Base-by-base conservation (phyloP, 2,113 vertebrate genomes). In the Dendropsophus ebraccatus region DNA sequence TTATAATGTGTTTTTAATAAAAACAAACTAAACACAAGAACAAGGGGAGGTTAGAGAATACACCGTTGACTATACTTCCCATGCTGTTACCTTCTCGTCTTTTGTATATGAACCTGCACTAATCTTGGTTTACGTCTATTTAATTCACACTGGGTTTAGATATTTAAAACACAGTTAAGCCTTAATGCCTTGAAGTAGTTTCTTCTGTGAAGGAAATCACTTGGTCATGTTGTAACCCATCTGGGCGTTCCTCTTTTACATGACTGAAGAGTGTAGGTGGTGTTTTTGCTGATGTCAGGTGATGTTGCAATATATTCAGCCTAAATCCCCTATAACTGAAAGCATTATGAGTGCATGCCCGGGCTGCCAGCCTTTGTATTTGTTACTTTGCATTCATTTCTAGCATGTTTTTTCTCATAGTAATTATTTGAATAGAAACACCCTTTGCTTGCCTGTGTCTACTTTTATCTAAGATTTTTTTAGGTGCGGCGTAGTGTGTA, bases 201-300 rank as follows among this genome's bases (percentile, higher is more conserved):
- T 72, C 28, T 74, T 74, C 32, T 80, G 17, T 54, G 19, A 10
- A 19, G 62, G 62, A 86, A 85, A 60, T 76, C n/a, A 21, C 16
- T 30, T 35, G 25, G 60, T 79, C 84, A 81, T 86, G 84, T 86
- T 86, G 60, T 11, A 86, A 86, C 84, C 65, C 50, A 86, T 86
- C 67, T 81, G 77, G 84, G 84, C 10, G 84, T 81, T 80, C 69
- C 65, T n/a, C 28, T 60, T 17, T 86, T 12, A 25, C 21, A 78
- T 77, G 23, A 76, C 7, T 41, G 16, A 17, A 56, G 32, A 52
- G 62, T 45, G 84, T 86, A 81, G 84, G 84, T 81, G 84, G 84
- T 11, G 70, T 60, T 81, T 80, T 19, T 67, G 58, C 25, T 47
- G 79, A 67, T 10, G 32, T 60, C 8, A 35, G 60, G 13, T 65